Evolutionary conservation across 92 coral and sea anemone genomes (phyloP), one percentile per base, ranked within the genome.

Genomic region (Actinostola sp.): DNA sequence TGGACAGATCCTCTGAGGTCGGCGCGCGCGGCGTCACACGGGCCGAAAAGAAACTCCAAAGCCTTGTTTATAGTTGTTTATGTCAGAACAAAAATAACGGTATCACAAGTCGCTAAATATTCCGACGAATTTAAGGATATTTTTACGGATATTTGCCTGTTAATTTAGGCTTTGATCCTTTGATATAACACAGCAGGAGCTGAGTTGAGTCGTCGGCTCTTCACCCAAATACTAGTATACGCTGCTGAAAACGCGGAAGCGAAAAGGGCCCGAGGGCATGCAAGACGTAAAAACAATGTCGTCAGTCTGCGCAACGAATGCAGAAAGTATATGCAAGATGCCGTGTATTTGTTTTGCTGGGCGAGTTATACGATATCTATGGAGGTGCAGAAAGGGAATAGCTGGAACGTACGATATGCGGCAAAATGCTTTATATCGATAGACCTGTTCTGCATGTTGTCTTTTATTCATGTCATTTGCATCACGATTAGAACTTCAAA

Each of bases 161-260:
- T 59, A 29, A 29, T 59, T 59, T 21, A 14, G 17, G 53, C 15
- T 9, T 8, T 29, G 27, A 14, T 59, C 25, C 21, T 59, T 41
- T 11, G 33, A 36, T 36, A 4, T 36, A 11, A 36, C 66, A 31
- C 66, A 61, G 66, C 66, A 26, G 66, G 66, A 61, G 66, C 13
- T 59, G 46, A 20, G 45, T 31, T 61, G 4, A 17, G 36, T 61
- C 34, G 45, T 34, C 66, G 66, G 66, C 66, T 31, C 44, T 28
- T 61, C 21, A 61, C 28, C n/a, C n/a, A n/a, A n/a, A 31, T 20
- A 29, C 11, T 16, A 61, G 33, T 61, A 61, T 61, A 61, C 38
- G 64, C 64, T 16, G 27, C n/a, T 59, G 38, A 28, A 11, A 31
- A 59, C 42, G 64, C 64, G 66, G 66, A 61, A 35, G 66, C 66